Evolutionary conservation across 2,113 vertebrate species (phyloP).

Genomic region (Phalacrocorax aristotelis): DNA sequence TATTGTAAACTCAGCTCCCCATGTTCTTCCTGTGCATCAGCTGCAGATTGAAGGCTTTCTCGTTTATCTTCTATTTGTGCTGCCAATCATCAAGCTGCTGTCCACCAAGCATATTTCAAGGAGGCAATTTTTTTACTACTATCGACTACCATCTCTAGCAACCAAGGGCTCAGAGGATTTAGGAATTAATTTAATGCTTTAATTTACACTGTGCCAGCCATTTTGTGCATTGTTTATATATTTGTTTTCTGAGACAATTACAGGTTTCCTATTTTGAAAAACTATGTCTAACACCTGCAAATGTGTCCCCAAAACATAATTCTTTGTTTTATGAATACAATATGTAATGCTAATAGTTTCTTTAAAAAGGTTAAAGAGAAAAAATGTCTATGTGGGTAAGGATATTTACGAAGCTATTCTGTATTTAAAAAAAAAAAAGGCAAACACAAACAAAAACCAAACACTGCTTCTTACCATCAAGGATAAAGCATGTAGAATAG

Average conservation of each 20-base stretch:
- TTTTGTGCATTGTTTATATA: slow-evolving; percentile 13
- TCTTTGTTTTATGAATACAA: not conserved
- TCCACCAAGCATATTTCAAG: slow-evolving; percentile 66
- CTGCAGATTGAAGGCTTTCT: slow-evolving; percentile 78
- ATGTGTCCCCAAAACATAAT: not conserved
- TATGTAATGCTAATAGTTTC: not conserved
- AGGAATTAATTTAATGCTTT: slow-evolving; percentile 63
- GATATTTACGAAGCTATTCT: not conserved
- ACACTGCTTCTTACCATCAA: not conserved
- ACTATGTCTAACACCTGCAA: not conserved
- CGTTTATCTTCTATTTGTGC: slow-evolving; percentile 76
- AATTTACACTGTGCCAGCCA: slow-evolving; percentile 39
- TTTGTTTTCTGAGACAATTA: not conserved
- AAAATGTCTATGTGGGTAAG: not conserved
- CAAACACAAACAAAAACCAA: not conserved
- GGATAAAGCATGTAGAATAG: not conserved
- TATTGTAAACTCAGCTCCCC: slow-evolving; percentile 74
- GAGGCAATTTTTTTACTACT: slow-evolving; percentile 64
- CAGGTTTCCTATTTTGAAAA: not conserved
- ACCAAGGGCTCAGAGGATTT: slow-evolving; percentile 52
- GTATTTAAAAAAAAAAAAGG: not conserved
- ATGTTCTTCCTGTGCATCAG: slow-evolving; percentile 73
- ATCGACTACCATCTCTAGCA: slow-evolving; percentile 56
- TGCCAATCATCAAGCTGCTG: slow-evolving; percentile 73
- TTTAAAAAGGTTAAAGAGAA: not conserved